Evolutionary conservation across 2,888 invertebrate species (phyloP).

Genomic region (Ferrisia virgata): DNA sequence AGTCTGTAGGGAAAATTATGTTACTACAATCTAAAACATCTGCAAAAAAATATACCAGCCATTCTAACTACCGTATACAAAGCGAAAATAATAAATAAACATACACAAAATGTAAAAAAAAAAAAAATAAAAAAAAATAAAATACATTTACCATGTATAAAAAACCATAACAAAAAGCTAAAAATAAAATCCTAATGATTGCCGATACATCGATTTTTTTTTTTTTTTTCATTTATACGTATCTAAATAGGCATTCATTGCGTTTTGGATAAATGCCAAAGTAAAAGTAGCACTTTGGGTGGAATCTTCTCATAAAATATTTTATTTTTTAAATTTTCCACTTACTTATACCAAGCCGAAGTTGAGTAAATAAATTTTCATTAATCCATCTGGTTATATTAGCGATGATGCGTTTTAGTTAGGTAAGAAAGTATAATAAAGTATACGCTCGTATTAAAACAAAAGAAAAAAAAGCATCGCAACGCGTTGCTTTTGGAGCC

Average conservation of each 20-base stretch:
- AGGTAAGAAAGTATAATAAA: no score
- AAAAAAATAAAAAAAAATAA: neutral
- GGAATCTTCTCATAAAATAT: neutral
- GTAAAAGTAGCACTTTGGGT: neutral
- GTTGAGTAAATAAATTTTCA: no score
- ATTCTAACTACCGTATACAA: slow-evolving; percentile 6
- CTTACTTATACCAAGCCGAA: no score
- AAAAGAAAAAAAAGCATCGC: no score
- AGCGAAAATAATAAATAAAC: slow-evolving; percentile 27
- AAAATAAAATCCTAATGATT: neutral
- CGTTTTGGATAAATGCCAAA: neutral
- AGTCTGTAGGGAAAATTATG: slow-evolving; percentile 73
- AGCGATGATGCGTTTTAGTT: no score
- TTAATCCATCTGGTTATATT: neutral
- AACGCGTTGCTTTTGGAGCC: no score
- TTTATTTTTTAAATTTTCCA: neutral
- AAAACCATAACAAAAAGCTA: neutral
- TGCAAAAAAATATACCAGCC: slow-evolving; percentile 56
- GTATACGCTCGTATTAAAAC: no score
- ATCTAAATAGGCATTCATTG: no score
- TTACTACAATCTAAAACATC: slow-evolving; percentile 71
- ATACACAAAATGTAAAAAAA: neutral
- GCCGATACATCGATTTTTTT: neutral
- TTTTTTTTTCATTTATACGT: neutral
- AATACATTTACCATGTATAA: no score